A percentile compares a stretch with the other conserved stretches of the same genome.
Conservation (phyloP, 2,797 vertebrate genomes). For the Onychomys arenicola region DNA sequence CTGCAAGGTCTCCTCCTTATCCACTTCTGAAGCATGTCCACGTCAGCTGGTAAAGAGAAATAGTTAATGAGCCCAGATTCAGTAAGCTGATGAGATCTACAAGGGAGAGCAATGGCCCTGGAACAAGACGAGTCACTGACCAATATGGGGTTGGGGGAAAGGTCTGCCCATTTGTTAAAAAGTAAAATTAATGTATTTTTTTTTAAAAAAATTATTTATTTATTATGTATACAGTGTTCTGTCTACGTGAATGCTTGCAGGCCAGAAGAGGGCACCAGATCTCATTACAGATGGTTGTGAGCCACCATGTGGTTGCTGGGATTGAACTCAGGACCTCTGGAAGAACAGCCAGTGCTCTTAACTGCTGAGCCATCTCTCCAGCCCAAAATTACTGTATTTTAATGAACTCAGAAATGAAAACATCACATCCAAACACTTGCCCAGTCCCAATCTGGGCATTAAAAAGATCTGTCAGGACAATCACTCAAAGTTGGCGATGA, state of each 20-base stretch:
- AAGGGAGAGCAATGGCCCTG: neutral
- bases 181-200: neutral
- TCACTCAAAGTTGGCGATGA: neutral
- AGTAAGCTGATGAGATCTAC: neutral
- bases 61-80: conserved; percentile 34
- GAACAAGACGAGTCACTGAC: neutral
- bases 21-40: neutral
- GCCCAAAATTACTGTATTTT: neutral
- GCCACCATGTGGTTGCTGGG: too few species aligned
- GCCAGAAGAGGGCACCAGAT: too few species aligned
- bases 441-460: neutral
- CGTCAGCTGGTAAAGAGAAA: neutral
- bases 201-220: too few species aligned
- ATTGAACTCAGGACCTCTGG: too few species aligned
- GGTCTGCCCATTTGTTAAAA: neutral
- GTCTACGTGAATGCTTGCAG: too few species aligned
- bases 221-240: too few species aligned
- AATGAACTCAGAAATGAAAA: neutral
- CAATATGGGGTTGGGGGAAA: neutral
- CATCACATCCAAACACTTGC: neutral
- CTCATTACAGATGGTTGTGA: too few species aligned
- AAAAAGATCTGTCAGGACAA: neutral
- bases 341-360: too few species aligned
- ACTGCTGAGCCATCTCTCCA: too few species aligned
- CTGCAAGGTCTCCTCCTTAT: neutral